Evolutionary conservation across 2,888 invertebrate species (phyloP).

Genomic region (Amblyteles armatorius): DNA sequence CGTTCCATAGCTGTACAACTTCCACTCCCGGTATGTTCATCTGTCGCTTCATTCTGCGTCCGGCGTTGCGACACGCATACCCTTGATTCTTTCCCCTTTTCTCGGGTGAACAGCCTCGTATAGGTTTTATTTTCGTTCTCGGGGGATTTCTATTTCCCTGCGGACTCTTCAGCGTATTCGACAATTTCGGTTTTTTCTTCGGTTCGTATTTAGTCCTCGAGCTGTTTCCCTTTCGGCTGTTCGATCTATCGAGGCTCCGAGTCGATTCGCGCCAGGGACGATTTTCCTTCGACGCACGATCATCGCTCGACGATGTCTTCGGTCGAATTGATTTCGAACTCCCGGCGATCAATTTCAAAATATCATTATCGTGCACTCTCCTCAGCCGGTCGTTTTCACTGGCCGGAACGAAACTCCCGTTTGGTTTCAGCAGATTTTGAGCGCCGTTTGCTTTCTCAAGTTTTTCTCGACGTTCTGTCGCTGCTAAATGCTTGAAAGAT

Average conservation of each 20-base stretch:
- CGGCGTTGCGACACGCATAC: neutral
- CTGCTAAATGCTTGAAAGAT: conserved; percentile 45
- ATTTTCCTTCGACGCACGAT: conserved; percentile 16
- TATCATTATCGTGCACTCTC: neutral
- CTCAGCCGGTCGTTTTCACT: conserved; percentile 8
- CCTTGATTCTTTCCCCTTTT: neutral
- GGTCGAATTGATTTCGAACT: conserved; percentile 50
- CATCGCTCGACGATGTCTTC: neutral
- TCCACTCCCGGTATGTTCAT: neutral
- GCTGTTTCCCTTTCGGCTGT: neutral
- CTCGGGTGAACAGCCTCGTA: neutral
- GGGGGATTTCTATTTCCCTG: neutral
- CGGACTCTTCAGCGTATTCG: conserved; percentile 6
- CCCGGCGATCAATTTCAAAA: conserved; percentile 41
- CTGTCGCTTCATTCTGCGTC: conserved; percentile 26
- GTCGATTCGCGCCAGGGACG: neutral
- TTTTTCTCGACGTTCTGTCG: conserved; percentile 21
- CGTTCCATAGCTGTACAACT: conserved; percentile 5
- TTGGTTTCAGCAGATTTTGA: neutral
- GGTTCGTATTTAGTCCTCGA: neutral
- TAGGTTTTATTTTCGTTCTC: neutral
- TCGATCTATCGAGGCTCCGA: neutral
- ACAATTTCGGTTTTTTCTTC: conserved; percentile 1
- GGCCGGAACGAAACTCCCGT: neutral
- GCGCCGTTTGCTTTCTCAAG: neutral